These are phyloP conservation scores for Ectropis grisescens DNA, from an alignment of 1,140 invertebrate genomes.

Conservation along the genomic window DNA sequence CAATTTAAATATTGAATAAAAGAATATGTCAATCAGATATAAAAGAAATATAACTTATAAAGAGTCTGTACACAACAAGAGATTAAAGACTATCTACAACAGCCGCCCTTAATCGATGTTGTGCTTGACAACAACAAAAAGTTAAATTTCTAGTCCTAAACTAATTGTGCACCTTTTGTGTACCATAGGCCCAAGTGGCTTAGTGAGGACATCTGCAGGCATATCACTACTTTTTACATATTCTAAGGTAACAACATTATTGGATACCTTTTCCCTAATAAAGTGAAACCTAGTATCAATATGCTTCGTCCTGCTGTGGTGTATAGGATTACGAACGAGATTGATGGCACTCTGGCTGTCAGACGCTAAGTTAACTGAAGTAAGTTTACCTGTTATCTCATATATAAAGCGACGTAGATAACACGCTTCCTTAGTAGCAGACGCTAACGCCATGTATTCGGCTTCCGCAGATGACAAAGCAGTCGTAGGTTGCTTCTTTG, in stretches of 20 bases:
- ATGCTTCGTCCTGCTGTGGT: conserved; percentile 3
- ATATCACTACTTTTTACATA: neutral
- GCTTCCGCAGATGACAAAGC: conserved; percentile 17
- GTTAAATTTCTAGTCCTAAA: too few species aligned
- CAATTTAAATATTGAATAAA: too few species aligned
- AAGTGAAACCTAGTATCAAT: conserved; percentile 5
- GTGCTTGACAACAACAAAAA: too few species aligned
- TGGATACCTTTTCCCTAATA: conserved; percentile 2
- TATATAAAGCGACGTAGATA: conserved; percentile 7
- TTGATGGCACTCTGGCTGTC: conserved; percentile 9
- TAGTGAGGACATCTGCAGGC: too few species aligned
- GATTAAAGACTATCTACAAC: too few species aligned
- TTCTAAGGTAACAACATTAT: neutral
- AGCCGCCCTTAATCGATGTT: too few species aligned
- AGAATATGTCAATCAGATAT: too few species aligned
- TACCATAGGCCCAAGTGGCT: too few species aligned
- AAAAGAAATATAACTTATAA: too few species aligned
- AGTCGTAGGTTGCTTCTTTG: conserved; percentile 13
- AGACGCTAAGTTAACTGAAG: conserved; percentile 2
- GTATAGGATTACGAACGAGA: conserved; percentile 1
- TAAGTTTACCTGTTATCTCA: too few species aligned
- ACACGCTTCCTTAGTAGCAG: conserved; percentile 11
- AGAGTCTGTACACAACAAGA: too few species aligned
- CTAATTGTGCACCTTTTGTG: too few species aligned
- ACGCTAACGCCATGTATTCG: conserved; percentile 14